Evolutionary conservation across 1,140 invertebrate species (phyloP).

Genomic region (Drosophila nasuta): DNA sequence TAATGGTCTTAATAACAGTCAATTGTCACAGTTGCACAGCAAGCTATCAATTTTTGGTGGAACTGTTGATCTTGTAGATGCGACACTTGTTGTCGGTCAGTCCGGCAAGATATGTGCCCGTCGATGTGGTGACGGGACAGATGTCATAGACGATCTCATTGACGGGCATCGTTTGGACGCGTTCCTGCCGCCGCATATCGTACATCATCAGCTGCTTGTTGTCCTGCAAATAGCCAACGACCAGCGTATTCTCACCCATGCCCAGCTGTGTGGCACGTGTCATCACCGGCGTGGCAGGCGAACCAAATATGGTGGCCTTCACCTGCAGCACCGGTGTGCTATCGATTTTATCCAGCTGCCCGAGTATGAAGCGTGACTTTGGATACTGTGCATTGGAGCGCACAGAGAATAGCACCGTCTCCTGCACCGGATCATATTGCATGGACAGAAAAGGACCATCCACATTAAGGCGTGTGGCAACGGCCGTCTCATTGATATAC

Average conservation of each 20-base stretch:
- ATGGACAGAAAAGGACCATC: constrained; percentile 91
- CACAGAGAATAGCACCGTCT: constrained; percentile 88
- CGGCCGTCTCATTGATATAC: constrained; percentile 83
- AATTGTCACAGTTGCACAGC: constrained; percentile 14
- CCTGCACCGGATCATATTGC: constrained; percentile 88
- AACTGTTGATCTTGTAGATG: constrained; percentile 86
- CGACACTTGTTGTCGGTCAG: constrained; percentile 88
- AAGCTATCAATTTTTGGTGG: background rate
- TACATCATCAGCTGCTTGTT: constrained; percentile 88
- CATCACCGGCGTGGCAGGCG: constrained; percentile 87
- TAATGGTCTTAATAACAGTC: background rate
- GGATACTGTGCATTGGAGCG: constrained; percentile 86
- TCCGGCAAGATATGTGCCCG: constrained; percentile 86
- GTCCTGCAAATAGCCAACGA: constrained; percentile 89
- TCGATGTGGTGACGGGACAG: constrained; percentile 85
- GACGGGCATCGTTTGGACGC: constrained; percentile 86
- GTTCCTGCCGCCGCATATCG: constrained; percentile 87
- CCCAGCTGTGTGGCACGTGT: constrained; percentile 87
- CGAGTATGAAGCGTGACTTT: constrained; percentile 88
- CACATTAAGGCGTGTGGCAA: constrained; percentile 87
- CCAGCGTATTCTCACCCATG: constrained; percentile 86
- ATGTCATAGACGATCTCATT: constrained; percentile 89
- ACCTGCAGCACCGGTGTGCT: constrained; percentile 84
- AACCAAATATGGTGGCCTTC: constrained; percentile 87
- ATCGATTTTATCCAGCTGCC: constrained; percentile 86